A percentile compares a stretch with the other conserved stretches of the same genome.
Conservation (phyloP, 2,888 invertebrate genomes). For the Coelinius sp. region DNA sequence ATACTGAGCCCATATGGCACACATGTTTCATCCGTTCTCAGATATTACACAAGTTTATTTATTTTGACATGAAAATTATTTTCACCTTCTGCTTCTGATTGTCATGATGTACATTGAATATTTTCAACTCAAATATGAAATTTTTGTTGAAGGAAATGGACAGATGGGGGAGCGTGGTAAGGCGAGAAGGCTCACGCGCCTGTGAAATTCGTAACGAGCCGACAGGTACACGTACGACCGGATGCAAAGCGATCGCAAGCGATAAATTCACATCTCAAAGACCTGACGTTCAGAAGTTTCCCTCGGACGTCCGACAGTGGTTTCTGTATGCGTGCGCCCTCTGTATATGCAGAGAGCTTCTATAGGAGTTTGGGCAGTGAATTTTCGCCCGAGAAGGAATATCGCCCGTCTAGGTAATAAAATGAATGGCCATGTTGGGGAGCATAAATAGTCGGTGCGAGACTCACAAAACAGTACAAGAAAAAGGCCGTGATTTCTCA, state of each 20-base stretch:
- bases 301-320: conserved; percentile 32
- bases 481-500: conserved; percentile 15
- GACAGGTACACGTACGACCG: conserved; percentile 39
- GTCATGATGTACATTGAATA: neutral
- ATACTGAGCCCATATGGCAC: conserved; percentile 24
- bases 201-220: conserved; percentile 50
- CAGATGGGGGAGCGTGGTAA: neutral
- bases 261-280: conserved; percentile 49
- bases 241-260: conserved; percentile 46
- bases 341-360: neutral
- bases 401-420: conserved; percentile 15
- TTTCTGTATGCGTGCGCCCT: neutral
- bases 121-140: neutral
- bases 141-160: neutral
- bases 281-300: conserved; percentile 30
- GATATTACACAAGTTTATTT: conserved; percentile 18
- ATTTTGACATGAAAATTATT: conserved; percentile 14
- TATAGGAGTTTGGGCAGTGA: conserved; percentile 5
- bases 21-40: conserved; percentile 2
- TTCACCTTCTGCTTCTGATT: neutral
- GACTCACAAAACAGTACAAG: conserved; percentile 9
- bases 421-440: conserved; percentile 23
- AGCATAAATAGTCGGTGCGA: conserved; percentile 19
- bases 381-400: conserved; percentile 29
- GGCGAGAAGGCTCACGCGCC: conserved; percentile 32